Evolutionary conservation across 2,113 vertebrate genomes (phyloP).

Genomic region (Brienomyrus longianalis): DNA sequence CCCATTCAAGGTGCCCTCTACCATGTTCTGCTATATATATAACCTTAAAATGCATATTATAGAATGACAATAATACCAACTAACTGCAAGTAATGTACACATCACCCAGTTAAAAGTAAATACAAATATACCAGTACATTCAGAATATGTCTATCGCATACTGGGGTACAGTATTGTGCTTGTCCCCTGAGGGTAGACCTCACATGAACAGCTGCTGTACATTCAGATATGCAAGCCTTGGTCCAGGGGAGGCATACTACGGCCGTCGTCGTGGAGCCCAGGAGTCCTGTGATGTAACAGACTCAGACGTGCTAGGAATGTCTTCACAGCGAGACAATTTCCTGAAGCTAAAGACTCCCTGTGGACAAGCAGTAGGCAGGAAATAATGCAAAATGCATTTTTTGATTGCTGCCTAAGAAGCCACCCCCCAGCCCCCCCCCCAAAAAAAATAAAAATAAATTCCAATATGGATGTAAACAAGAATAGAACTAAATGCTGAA

Average conservation of each 20-base stretch:
- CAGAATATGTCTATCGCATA: background rate
- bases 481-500: background rate
- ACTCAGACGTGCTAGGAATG: background rate
- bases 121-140: background rate
- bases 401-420: background rate
- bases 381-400: background rate
- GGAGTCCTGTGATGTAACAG: background rate
- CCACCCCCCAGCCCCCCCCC: background rate
- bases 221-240: background rate
- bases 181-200: background rate
- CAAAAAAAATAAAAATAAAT: background rate
- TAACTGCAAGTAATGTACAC: background rate
- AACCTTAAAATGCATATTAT: background rate
- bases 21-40: background rate
- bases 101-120: background rate
- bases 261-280: background rate
- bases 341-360: slow-evolving; percentile 6
- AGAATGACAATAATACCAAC: background rate
- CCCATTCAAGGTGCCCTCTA: background rate
- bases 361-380: background rate
- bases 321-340: background rate
- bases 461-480: background rate
- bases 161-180: background rate
- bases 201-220: background rate
- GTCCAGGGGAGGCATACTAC: background rate